phyloP scores from a whole-genome alignment of 2,888 invertebrate genomes.

The Meandrusa payeni region DNA sequence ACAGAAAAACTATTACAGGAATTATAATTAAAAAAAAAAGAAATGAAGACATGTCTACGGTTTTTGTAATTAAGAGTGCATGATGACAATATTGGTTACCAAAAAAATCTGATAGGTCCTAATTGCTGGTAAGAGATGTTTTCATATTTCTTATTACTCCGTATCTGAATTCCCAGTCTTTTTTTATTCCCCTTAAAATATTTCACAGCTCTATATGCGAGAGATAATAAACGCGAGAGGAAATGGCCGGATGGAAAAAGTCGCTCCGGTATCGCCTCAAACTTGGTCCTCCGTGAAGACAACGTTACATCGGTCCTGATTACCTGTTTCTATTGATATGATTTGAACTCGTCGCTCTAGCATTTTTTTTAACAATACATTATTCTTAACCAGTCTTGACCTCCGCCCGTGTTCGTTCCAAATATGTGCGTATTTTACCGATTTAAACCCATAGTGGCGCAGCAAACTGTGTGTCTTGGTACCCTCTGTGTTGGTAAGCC shows the following conservation, averaged over 20 bases:
- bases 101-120: conserved; percentile 38
- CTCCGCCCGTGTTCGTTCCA: conserved; percentile 46
- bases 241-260: conserved; percentile 28
- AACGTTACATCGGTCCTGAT: conserved; percentile 43
- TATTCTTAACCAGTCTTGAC: conserved; percentile 71
- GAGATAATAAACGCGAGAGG: conserved; percentile 32
- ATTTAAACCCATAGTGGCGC: conserved; percentile 57
- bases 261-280: conserved; percentile 36
- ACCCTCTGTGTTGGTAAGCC: conserved; percentile 91
- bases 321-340: conserved; percentile 69
- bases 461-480: conserved; percentile 78
- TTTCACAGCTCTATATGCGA: conserved; percentile 50
- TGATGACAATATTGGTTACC: conserved; percentile 18
- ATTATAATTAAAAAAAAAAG: too few species aligned
- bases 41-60: too few species aligned
- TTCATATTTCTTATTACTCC: conserved; percentile 4
- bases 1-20: too few species aligned
- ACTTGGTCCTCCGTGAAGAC: conserved; percentile 65
- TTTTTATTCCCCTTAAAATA: conserved; percentile 47
- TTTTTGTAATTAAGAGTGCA: conserved; percentile 1
- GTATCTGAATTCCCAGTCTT: conserved; percentile 56
- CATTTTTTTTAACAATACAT: conserved; percentile 53
- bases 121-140: conserved; percentile 39
- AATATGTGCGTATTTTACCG: conserved; percentile 46
- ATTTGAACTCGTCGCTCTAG: conserved; percentile 53